Evolutionary conservation across 2,888 invertebrate species (phyloP).

Genomic region (Leucoma salicis): DNA sequence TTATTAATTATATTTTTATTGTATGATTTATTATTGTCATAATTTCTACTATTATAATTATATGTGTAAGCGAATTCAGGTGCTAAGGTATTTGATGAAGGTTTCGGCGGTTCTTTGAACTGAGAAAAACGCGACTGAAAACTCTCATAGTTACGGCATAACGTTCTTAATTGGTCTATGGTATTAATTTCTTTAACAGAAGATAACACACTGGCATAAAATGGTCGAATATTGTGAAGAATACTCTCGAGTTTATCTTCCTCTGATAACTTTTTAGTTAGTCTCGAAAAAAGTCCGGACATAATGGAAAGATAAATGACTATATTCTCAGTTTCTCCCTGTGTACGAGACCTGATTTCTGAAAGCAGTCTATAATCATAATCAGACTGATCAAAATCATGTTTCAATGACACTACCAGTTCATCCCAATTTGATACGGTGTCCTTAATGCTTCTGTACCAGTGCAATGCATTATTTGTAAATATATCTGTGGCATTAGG

Average conservation of each 20-base stretch:
- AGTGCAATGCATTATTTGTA: not conserved
- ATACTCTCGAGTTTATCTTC: not conserved
- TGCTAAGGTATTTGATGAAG: not conserved
- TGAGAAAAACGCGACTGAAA: not conserved
- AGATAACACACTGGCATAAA: not conserved
- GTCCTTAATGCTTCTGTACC: not conserved
- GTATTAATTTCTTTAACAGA: not conserved
- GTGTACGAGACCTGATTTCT: not conserved
- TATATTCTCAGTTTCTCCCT: not conserved
- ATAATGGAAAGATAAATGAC: not conserved
- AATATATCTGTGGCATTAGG: not conserved
- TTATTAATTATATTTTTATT: no score
- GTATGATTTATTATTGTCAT: no score
- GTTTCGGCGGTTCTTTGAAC: not conserved
- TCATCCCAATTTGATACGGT: not conserved
- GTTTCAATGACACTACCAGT: not conserved
- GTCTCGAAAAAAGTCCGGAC: not conserved
- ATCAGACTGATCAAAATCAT: not conserved
- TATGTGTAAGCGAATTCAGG: not conserved
- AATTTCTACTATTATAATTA: no score
- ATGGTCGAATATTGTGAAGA: not conserved
- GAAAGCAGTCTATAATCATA: not conserved
- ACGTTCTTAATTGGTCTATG: not conserved
- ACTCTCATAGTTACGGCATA: not conserved
- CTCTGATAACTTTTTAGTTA: not conserved